Evolutionary conservation across 2,113 vertebrate genomes (phyloP).

Genomic region (Pomatostomus ruficeps): DNA sequence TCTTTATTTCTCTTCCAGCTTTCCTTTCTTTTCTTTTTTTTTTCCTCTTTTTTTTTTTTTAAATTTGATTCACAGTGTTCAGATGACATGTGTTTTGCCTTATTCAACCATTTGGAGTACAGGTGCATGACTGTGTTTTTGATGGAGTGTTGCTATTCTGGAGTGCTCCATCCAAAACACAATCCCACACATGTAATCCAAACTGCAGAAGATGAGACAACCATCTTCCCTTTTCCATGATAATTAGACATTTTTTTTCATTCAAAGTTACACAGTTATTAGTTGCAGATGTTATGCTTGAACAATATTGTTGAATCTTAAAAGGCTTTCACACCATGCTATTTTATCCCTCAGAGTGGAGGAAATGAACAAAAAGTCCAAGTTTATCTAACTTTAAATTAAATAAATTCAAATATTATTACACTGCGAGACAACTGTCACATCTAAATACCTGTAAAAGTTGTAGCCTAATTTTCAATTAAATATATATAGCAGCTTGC

Average conservation of each 20-base stretch:
- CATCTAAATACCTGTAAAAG: constrained; percentile 2
- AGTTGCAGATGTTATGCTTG: constrained; percentile 32
- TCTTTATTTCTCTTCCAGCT: constrained; percentile 68
- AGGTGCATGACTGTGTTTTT: constrained; percentile 80
- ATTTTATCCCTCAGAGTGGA: not conserved
- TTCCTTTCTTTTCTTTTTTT: constrained; percentile 3
- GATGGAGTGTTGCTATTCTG: constrained; percentile 80
- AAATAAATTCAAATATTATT: not conserved
- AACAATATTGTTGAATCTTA: constrained; percentile 23
- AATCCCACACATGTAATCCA: constrained; percentile 75
- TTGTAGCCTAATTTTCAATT: not conserved
- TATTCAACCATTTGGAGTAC: constrained; percentile 80
- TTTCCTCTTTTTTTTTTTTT: not conserved
- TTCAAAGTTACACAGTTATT: constrained; percentile 31
- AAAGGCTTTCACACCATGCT: constrained; percentile 23
- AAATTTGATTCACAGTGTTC: constrained; percentile 67
- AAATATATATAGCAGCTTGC: not conserved
- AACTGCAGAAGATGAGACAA: constrained; percentile 72
- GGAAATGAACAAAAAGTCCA: constrained; percentile 11
- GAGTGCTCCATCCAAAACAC: constrained; percentile 76
- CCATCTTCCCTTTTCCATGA: constrained; percentile 37
- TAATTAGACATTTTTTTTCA: constrained; percentile 50
- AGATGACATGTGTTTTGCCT: constrained; percentile 78
- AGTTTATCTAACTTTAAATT: not conserved
- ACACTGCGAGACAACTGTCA: not conserved